Base-by-base conservation (phyloP, 2,113 vertebrate species). In the Pangasianodon hypophthalmus region DNA sequence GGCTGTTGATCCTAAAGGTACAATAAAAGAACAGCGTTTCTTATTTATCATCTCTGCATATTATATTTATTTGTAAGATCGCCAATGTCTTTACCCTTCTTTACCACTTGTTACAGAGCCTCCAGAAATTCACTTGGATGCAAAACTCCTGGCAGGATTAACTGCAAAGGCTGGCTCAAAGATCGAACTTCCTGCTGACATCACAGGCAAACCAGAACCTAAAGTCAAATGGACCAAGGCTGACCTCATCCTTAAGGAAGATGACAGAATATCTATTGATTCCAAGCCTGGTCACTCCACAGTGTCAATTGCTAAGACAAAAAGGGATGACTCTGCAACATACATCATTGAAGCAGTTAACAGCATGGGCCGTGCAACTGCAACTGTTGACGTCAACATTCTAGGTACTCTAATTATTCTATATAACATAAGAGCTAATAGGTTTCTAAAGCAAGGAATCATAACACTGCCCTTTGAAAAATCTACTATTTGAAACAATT, bases 291-390 rank as follows among this genome's bases (percentile, higher is more conserved):
- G 95, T 91, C 97, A 97, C 86, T 99, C 98, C 71, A 98, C 95
- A 44, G 95, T 99, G 89, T 96, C 95, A 3, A 95, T 99, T 73
- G 87, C 94, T 46, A 97, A 99, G 77, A 99, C 98, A 88, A 96
- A 93, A 90, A 97, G 98, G 87, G 98, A 97, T 3, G 98, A 99
- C 93, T 98, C 96, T 0, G 98, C 97, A 87, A 98, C 97, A 26
- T 99, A 99, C 92, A 99, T 99, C 90, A 97, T 99, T 3, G 98
- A 99, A 93, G 98, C 98, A 52, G 97, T 98, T 87, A 99, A 99
- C 91, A 94, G 96, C 93, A 97, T 97, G n/a, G 98, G 98, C 13
- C 96, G 98, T 56, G 98, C 98, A 90, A 99, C 98, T 1, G 98
- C 98, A 13, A 97, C 98, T 81, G 98, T 98, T 19, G 98, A 99